phyloP scores from a whole-genome alignment of 2,797 vertebrate species.

The Eulemur mongoz region DNA sequence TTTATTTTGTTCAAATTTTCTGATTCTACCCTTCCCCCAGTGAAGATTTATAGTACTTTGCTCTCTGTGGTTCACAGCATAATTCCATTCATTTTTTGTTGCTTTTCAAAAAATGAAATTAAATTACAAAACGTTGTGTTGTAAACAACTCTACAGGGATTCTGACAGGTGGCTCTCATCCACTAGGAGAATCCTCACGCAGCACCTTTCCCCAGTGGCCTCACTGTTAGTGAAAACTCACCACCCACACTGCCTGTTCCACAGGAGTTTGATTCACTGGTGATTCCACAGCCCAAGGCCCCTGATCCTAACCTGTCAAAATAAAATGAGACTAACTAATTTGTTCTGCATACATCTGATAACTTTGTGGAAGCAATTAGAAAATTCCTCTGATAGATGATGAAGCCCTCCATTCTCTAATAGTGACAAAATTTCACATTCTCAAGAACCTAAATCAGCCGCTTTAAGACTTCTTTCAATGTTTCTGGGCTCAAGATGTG shows the following conservation, averaged over 20 bases:
- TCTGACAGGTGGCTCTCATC: neutral
- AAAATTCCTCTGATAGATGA: neutral
- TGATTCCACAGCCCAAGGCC: neutral
- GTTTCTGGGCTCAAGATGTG: neutral
- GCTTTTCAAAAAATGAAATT: neutral
- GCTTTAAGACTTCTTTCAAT: neutral
- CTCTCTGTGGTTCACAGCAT: neutral
- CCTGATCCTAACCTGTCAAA: neutral
- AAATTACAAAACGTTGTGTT: neutral
- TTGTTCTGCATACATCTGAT: neutral
- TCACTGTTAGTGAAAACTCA: neutral
- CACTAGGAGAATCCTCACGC: neutral
- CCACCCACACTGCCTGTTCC: neutral
- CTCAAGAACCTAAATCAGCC: neutral
- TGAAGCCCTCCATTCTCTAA: neutral
- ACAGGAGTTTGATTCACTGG: neutral
- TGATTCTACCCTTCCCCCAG: neutral
- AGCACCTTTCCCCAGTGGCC: neutral
- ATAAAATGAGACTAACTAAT: neutral
- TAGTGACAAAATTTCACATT: neutral
- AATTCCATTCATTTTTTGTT: neutral
- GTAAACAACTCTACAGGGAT: neutral
- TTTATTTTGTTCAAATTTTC: neutral
- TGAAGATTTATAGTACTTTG: neutral
- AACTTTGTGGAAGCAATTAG: neutral